Evolutionary conservation across 2,797 vertebrate species (phyloP).

Genomic region (Mormyrus hasselquistii): DNA sequence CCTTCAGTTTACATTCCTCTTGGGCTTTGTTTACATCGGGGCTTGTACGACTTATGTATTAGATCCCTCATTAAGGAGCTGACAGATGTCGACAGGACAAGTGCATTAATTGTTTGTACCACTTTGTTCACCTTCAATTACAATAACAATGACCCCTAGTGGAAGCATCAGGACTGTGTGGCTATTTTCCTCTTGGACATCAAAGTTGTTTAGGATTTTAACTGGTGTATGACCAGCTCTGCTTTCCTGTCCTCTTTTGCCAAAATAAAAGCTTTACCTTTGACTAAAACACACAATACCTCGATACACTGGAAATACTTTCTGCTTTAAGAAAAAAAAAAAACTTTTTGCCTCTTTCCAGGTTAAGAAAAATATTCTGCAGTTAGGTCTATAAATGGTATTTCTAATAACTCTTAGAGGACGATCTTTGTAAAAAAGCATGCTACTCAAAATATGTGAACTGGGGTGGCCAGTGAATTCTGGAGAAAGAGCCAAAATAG

Average conservation of each 20-base stretch:
- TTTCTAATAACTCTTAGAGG: constrained; percentile 2
- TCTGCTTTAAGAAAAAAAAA: background rate
- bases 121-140: background rate
- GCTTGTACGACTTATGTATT: background rate
- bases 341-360: background rate
- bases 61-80: background rate
- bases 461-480: background rate
- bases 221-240: background rate
- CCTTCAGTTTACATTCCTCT: constrained; percentile 16
- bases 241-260: background rate
- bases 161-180: background rate
- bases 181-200: background rate
- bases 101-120: background rate
- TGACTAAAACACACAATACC: background rate
- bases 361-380: background rate
- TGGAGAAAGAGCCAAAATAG: constrained; percentile 5
- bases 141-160: background rate
- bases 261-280: background rate
- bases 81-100: background rate
- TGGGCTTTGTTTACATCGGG: background rate
- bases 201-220: background rate
- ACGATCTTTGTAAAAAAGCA: background rate
- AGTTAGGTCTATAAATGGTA: background rate
- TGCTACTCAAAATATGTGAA: background rate
- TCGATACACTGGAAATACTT: background rate